Evolutionary conservation across 1,140 invertebrate species (phyloP), one percentile per base, ranked within the genome.

Genomic region (Spodoptera frugiperda): DNA sequence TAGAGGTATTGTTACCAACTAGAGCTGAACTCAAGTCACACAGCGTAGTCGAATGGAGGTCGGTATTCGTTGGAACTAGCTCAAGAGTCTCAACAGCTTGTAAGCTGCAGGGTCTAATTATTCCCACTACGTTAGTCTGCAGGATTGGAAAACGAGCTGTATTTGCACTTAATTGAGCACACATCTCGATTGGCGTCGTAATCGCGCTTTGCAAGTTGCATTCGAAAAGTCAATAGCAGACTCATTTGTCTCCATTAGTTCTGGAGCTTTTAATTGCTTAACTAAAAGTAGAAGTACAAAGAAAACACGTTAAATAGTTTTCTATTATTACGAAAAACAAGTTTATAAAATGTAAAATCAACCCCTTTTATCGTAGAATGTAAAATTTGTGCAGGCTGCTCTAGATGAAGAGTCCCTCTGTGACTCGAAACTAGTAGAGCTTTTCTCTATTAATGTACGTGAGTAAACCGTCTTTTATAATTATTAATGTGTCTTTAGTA

Each of bases 31-130:
- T 63, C 65, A 9, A 68, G 65, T 53, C 65, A 49, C 33, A 46
- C 44, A 33, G 59, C 59, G 59, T 67, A 49, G 51, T 67, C 63
- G 63, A 67, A 67, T 67, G 63, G 14, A 49, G 44, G 17, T 54
- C n/a, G 68, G 68, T 55, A 71, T 54, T 71, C 30, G 67, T 54
- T 19, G 48, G 39, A 49, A 71, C 14, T 19, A 54, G 48, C 53
- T 71, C 68, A 71, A 71, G 68, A 71, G 15, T 46, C 25, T 46
- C 68, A 39, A 71, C 51, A 44, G 68, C 53, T 19, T 44, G 53
- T 57, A 55, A 71, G 68, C 46, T 49, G 51, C 44, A 55, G 68
- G 53, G 44, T 57, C 68, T 71, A 71, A 71, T 71, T 71, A 71
- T 71, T 71, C 51, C 68, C 21, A 49, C 65, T 46, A 54, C 68